These are phyloP conservation scores for Amphiprion percula DNA, from an alignment of 2,113 vertebrate species.

Conservation along the genomic window DNA sequence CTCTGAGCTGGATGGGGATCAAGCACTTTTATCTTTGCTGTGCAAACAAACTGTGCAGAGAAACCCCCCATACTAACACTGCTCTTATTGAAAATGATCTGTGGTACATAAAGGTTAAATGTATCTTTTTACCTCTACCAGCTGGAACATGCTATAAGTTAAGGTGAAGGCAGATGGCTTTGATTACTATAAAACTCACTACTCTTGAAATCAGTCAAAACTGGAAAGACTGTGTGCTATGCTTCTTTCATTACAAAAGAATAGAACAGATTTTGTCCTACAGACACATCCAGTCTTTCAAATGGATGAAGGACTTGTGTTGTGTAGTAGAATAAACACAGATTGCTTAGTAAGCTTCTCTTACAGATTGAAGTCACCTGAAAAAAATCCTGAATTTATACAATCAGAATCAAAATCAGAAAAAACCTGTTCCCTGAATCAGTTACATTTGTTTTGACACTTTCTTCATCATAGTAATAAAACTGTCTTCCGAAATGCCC, in stretches of 20 bases:
- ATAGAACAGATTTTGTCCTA: not conserved
- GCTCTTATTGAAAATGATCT: constrained; percentile 14
- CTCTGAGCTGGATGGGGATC: constrained; percentile 57
- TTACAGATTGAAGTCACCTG: too few relatives aligned
- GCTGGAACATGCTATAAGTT: not conserved
- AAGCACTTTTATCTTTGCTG: constrained; percentile 45
- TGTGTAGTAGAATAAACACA: too few relatives aligned
- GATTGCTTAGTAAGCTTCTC: too few relatives aligned
- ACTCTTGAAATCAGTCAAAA: not conserved
- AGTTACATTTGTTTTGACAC: too few relatives aligned
- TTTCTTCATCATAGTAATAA: too few relatives aligned
- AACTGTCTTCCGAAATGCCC: too few relatives aligned
- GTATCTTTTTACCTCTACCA: not conserved
- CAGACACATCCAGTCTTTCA: not conserved
- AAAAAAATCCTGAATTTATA: too few relatives aligned
- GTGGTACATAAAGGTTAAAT: constrained; percentile 17
- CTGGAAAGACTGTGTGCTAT: not conserved
- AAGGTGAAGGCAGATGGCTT: constrained; percentile 8
- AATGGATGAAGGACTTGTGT: not conserved
- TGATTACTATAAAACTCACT: not conserved
- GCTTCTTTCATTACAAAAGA: too few relatives aligned
- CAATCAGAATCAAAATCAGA: too few relatives aligned
- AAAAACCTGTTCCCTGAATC: too few relatives aligned
- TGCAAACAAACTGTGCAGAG: constrained; percentile 31
- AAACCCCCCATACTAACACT: not conserved